Conservation (phyloP, 2,888 invertebrate species). For the Hirtodrosophila cameraria region DNA sequence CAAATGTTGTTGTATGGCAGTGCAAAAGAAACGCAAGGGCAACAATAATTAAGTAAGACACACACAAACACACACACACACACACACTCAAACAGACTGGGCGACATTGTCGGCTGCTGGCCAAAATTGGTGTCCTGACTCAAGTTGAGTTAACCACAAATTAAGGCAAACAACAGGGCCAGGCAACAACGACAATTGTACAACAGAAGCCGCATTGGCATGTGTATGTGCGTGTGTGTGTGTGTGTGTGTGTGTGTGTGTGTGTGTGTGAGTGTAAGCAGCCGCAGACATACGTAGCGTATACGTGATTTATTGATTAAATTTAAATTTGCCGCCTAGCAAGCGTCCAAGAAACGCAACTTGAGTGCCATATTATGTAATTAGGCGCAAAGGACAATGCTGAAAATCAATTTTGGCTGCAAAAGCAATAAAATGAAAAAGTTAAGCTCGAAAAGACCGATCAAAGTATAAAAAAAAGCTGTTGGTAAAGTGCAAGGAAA, state of each 20-base stretch:
- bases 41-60: constrained; percentile 34
- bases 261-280: constrained; percentile 4
- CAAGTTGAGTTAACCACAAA: constrained; percentile 61
- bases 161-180: constrained; percentile 62
- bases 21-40: constrained; percentile 18
- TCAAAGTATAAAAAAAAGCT: constrained; percentile 4
- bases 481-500: constrained; percentile 12
- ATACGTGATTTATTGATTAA: constrained; percentile 73
- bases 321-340: constrained; percentile 54
- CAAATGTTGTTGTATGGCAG: constrained; percentile 27
- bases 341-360: constrained; percentile 28
- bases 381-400: constrained; percentile 42
- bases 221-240: no score
- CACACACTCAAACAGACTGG: no score
- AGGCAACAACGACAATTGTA: constrained; percentile 16
- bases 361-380: constrained; percentile 59
- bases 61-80: no score
- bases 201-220: neutral
- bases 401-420: constrained; percentile 32
- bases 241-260: constrained; percentile 1
- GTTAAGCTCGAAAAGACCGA: constrained; percentile 37
- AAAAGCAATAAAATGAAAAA: constrained; percentile 5
- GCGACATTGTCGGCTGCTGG: constrained; percentile 16
- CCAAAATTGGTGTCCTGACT: constrained; percentile 36
- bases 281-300: constrained; percentile 37